Evolutionary conservation across 2,797 vertebrate species (phyloP), one percentile per base, ranked within the genome.

Genomic region (Cyprinella venusta): DNA sequence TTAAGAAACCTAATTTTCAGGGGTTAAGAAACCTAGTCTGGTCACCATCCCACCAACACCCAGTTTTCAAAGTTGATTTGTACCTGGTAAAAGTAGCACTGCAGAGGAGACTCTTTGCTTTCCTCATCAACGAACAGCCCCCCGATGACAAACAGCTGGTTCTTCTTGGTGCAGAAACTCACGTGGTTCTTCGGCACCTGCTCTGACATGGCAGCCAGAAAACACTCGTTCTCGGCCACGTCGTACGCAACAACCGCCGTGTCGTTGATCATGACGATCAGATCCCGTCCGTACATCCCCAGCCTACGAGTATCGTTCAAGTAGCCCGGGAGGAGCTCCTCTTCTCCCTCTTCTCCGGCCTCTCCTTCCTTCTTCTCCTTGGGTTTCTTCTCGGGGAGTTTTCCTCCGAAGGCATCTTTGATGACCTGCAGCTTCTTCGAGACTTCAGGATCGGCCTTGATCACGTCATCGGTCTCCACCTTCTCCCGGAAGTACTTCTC

Each of bases 131-230:
- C 96, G 81, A 99, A 99, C 6, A 99, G 91, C 52, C 98, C 98
- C 64, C 98, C 98, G 0, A 98, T 92, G 80, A 99, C 88, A 81
- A 93, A 99, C 36, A 99, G 93, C 88, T 96, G 94, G 89, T 99
- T 99, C 86, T 92, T 96, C 86, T 95, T 94, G 68, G 96, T 95
- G 80, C 93, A 95, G 70, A 97, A 83, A 93, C 98, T 98, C 89
- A 98, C 97, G 90, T 99, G 98, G 89, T 99, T 99, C 83, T 96
- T 96, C n/a, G 98, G 98, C 88, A 99, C 96, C 94, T 97, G 97
- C 88, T 99, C 97, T 0, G 97, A 95, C 84, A 98, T 91, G 30
- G 96, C 96, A 1, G 95, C 96, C 88, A 99, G 94, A 91, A 97
- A 99, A 90, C 98, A 99, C 86, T 99, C 97, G 0, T 99, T 99